Evolutionary conservation across 2,797 vertebrate genomes (phyloP).

Genomic region (Forpus xanthops): DNA sequence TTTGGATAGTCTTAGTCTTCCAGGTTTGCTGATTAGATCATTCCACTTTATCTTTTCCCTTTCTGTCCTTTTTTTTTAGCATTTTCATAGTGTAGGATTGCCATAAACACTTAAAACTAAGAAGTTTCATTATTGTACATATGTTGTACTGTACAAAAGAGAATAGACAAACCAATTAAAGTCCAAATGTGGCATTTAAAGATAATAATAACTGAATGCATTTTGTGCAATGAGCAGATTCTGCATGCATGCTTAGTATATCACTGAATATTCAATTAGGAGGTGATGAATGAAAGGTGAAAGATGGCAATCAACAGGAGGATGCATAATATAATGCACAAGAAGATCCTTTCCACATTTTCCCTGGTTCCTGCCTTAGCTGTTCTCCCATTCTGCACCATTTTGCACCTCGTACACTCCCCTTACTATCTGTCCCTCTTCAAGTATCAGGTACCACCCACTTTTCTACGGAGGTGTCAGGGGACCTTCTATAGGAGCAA

Average conservation of each 20-base stretch:
- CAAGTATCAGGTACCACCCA: not conserved
- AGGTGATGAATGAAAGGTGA: not conserved
- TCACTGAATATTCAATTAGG: not conserved
- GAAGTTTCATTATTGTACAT: not conserved
- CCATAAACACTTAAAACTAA: not conserved
- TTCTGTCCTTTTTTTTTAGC: not conserved
- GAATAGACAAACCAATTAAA: not conserved
- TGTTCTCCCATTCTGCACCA: not conserved
- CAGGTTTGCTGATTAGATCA: not conserved
- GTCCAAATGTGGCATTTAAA: not conserved
- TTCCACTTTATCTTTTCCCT: not conserved
- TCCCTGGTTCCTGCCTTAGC: not conserved
- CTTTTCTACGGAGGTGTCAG: not conserved
- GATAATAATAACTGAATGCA: not conserved
- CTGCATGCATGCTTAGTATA: not conserved
- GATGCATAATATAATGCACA: not conserved
- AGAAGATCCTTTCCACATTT: not conserved
- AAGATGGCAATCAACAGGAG: not conserved
- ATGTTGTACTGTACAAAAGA: not conserved
- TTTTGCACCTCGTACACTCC: not conserved
- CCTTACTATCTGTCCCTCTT: not conserved
- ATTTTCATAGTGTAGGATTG: not conserved
- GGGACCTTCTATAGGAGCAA: not conserved
- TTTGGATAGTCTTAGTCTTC: not conserved
- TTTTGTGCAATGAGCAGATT: not conserved